Base-by-base conservation (phyloP, 2,888 invertebrate genomes). In the Ferdinandea cuprea region DNA sequence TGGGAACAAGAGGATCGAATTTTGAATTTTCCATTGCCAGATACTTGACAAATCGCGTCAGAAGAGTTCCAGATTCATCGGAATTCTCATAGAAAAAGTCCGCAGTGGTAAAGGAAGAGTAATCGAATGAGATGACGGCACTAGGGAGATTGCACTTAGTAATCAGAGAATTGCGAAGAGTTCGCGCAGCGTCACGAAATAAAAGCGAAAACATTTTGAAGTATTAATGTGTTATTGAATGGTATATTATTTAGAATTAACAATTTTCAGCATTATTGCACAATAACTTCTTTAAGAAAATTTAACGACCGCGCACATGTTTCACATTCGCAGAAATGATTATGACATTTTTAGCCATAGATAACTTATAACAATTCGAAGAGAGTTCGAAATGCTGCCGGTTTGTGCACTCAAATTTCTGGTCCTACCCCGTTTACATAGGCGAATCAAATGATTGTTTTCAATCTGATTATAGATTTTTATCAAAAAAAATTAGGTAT, bases 21-120 rank as follows among this genome's bases (percentile, higher is more conserved):
- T 87, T 88, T 54, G 88, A 88, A 11, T 89, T 87, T 71, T 89
- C 90, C 25, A 90, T 44, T 0, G 91, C 90, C 9, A 91, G 87
- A 71, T 91, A 89, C 69, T 91, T 91, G 7, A 90, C 87, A 69
- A 91, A 91, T 3, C 88, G 88, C 15, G 85, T 86, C 1, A 88
- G 73, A 19, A 91, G 85, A 0, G 89, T 90, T 1, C 91, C 91
- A 28, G 89, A 77, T 46, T 90, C 89, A 32, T 89, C 89, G 0
- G 87, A 86, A 0, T 85, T 87, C 17, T 88, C 87, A 0, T 88
- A 87, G 13, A 88, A 3, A 9, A 91, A 85, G 85, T 91, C 90
- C n/a, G 74, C 85, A 0, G 83, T 58, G 0, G 87, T 86, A 58
- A 91, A 89, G 4, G 88, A 87, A 1, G 90, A 87, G 59, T 85